Evolutionary conservation across 1,140 invertebrate species (phyloP).

Genomic region (Chironomus tepperi): DNA sequence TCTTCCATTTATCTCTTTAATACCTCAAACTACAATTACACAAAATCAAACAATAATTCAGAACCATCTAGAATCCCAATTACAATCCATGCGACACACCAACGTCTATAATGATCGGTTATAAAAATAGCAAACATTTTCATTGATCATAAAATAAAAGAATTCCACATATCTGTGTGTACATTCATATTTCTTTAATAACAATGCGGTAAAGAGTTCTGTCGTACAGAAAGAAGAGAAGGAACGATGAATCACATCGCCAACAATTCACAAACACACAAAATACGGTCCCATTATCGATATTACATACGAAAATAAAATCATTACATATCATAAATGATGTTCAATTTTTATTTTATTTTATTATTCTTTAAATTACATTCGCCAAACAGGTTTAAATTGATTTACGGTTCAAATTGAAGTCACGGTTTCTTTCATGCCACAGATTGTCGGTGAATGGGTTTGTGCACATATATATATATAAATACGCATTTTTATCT

Average conservation of each 20-base stretch:
- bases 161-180: too few species aligned
- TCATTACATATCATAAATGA: constrained; percentile 23
- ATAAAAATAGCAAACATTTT: constrained; percentile 10
- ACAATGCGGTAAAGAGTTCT: not conserved
- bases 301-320: constrained; percentile 7
- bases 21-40: too few species aligned
- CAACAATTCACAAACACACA: not conserved
- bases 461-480: too few species aligned
- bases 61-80: too few species aligned
- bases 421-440: not conserved
- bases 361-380: not conserved
- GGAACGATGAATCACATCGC: not conserved
- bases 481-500: not conserved
- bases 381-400: constrained; percentile 20
- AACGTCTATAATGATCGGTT: not conserved
- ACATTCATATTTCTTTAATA: not conserved
- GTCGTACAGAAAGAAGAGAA: not conserved
- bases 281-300: not conserved
- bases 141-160: not conserved
- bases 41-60: too few species aligned
- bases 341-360: constrained; percentile 11
- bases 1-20: too few species aligned
- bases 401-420: constrained; percentile 22
- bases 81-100: too few species aligned
- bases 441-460: not conserved